Conservation (phyloP, 2,888 invertebrate species). For the Eristalis tenax region DNA sequence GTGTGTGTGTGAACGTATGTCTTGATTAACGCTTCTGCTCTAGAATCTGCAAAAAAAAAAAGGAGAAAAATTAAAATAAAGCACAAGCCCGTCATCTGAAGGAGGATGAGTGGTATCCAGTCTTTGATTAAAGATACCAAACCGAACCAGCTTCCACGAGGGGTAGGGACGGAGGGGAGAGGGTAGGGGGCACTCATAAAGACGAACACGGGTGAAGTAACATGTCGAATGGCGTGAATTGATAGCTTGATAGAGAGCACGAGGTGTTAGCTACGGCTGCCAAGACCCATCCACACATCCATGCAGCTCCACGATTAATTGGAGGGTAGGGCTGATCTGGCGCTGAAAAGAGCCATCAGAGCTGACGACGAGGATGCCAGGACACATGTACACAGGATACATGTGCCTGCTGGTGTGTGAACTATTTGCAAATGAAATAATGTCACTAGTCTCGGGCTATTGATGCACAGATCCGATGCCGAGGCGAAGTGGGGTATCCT, state of each 20-base stretch:
- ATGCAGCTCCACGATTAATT: conserved; percentile 19
- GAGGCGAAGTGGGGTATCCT: not conserved
- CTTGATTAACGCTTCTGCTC: conserved; percentile 66
- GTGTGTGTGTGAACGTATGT: not conserved
- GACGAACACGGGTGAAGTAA: conserved; percentile 31
- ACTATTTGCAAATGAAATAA: conserved; percentile 59
- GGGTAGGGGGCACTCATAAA: conserved; percentile 18
- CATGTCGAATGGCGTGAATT: conserved; percentile 37
- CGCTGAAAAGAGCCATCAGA: conserved; percentile 13
- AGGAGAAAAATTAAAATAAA: conserved; percentile 44
- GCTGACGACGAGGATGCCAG: conserved; percentile 10
- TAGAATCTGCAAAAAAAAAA: conserved; percentile 49
- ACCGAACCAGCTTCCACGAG: not conserved
- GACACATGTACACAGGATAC: not conserved
- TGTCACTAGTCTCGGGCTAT: conserved; percentile 53
- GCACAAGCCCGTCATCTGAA: conserved; percentile 26
- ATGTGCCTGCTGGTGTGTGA: conserved; percentile 16
- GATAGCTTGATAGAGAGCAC: conserved; percentile 39
- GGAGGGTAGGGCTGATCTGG: not conserved
- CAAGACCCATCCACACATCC: conserved; percentile 22
- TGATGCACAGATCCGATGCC: conserved; percentile 18
- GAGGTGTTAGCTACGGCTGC: not conserved
- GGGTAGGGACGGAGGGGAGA: not conserved
- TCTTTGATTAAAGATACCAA: conserved; percentile 49
- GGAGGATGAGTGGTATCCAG: conserved; percentile 1